Evolutionary conservation across 2,888 invertebrate genomes (phyloP).

Genomic region (Pandemis heparana): DNA sequence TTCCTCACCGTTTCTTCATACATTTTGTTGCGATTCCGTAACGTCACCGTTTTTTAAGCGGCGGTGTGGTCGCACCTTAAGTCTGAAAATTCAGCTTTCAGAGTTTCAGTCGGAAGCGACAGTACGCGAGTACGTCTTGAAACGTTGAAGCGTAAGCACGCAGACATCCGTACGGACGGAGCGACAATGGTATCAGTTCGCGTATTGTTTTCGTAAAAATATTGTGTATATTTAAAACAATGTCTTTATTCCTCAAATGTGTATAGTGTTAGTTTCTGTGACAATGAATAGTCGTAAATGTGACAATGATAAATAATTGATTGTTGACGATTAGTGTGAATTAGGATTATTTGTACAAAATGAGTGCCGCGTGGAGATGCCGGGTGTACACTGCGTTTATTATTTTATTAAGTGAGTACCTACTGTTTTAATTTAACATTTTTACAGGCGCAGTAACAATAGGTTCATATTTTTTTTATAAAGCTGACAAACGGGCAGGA

Average conservation of each 20-base stretch:
- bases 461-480: too few species aligned
- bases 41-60: too few species aligned
- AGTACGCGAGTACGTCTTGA: constrained; percentile 5
- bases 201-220: background rate
- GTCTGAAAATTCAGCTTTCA: constrained; percentile 27
- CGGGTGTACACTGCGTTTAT: constrained; percentile 22
- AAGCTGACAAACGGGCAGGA: too few species aligned
- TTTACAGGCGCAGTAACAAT: too few species aligned
- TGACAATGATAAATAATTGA: constrained; percentile 27
- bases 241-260: constrained; percentile 31
- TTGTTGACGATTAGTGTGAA: constrained; percentile 2
- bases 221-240: background rate
- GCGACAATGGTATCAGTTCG: constrained; percentile 8
- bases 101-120: constrained; percentile 24
- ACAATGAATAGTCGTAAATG: constrained; percentile 11
- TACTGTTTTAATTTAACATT: too few species aligned
- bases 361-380: constrained; percentile 26
- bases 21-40: too few species aligned
- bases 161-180: background rate
- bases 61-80: too few species aligned
- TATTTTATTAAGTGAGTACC: constrained; percentile 33
- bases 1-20: too few species aligned
- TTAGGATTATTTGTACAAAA: constrained; percentile 31
- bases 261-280: constrained; percentile 7
- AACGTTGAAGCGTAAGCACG: constrained; percentile 9